Base-by-base conservation (phyloP, 1,140 invertebrate species). In the Brachionus rotundiformis region DNA sequence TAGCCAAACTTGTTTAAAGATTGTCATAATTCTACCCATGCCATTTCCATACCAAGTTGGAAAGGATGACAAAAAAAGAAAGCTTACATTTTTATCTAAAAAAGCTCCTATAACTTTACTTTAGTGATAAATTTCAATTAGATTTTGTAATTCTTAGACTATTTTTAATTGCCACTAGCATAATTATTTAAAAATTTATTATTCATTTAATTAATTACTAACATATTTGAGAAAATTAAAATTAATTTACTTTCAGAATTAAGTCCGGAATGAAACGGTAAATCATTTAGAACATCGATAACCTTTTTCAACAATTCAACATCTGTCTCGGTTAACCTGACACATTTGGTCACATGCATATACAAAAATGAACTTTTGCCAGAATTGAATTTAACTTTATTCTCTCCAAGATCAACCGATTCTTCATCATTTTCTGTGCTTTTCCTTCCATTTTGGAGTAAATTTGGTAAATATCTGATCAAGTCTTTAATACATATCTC, bases 391-490 rank as follows among this genome's bases (percentile, higher is more conserved):
- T 44, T 73, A n/a, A 41, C n/a, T 27, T 13, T 47, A 13, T 39
- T 79, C n/a, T 2, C 23, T 1, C 19, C 31, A 0, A 33, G 31
- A 7, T 33, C 31, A 29, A 33, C 31, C 19, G 27, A 33, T 68
- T 19, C 63, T n/a, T 19, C 10, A 33, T n/a, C 25, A 33, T 68
- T 33, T 54, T 59, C 76, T 27, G 1, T 47, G 29, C 25, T 36
- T n/a, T 1, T 16, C 27, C 25, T 33, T 6, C 25, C 31, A 41
- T 31, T 79, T 29, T 79, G 47, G 5, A 79, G 11, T 8, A 79
- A 79, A 79, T 54, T 63, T 31, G 76, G 76, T 39, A 79, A 54
- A 54, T 79, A 79, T 36, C 49, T 79, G 1, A 79, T 63, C 23
- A 79, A 39, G 31, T 79, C 76, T 33, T 63, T 54, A 13, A 63